Conservation (phyloP, 1,140 invertebrate species). For the Lepidurus arcticus region DNA sequence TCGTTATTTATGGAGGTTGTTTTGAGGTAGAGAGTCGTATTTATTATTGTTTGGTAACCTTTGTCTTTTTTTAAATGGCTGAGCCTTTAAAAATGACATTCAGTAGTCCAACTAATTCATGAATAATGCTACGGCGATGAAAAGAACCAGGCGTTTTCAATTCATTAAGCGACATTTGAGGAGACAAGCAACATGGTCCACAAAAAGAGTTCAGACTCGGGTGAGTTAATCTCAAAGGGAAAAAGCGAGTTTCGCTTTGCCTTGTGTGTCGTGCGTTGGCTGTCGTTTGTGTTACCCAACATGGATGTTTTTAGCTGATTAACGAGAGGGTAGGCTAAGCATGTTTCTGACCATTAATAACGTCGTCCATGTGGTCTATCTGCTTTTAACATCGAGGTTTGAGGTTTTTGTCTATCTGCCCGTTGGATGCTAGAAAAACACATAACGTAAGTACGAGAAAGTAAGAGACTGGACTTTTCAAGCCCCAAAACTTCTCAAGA, state of each 20-base stretch:
- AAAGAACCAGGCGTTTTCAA: neutral
- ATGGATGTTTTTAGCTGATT: neutral
- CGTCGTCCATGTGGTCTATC: constrained; percentile 20
- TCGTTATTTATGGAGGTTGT: no score
- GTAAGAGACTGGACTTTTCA: no score
- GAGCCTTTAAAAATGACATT: neutral
- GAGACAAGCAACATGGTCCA: neutral
- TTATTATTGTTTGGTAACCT: no score
- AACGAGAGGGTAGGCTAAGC: constrained; percentile 6
- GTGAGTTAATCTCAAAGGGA: neutral
- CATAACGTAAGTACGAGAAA: no score
- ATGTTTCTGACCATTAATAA: constrained; percentile 15
- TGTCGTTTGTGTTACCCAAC: no score
- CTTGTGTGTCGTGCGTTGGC: no score
- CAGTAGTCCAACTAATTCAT: neutral
- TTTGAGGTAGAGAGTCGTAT: no score
- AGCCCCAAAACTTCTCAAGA: no score
- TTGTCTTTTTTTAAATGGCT: no score
- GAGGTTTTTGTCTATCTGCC: neutral
- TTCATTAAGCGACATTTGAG: constrained; percentile 5
- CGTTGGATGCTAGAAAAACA: neutral
- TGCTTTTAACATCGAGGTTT: neutral
- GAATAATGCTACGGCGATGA: constrained; percentile 5
- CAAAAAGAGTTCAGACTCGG: neutral
- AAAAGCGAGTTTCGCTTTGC: neutral